Percentiles rank a stretch among this genome's conserved stretches.
phyloP scores from a whole-genome alignment of 2,113 vertebrate species.

The Trachemys scripta region DNA sequence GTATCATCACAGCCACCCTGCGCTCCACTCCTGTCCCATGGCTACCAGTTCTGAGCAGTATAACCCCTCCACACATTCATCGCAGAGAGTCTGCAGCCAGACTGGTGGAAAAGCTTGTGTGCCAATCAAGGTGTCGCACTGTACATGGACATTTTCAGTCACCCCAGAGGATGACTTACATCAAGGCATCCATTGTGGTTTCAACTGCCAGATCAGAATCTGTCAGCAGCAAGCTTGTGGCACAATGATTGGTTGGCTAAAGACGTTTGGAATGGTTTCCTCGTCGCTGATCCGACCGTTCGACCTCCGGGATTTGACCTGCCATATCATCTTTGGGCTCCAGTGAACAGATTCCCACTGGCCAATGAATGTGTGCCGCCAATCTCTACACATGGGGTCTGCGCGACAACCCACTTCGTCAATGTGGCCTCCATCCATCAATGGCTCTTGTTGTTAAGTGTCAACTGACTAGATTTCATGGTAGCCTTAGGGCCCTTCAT shows the following conservation, averaged over 20 bases:
- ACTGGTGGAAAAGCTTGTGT: not conserved
- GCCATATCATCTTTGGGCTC: not conserved
- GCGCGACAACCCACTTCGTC: too few species aligned
- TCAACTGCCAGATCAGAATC: not conserved
- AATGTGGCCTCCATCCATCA: too few species aligned
- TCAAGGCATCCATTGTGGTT: not conserved
- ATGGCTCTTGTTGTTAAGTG: too few species aligned
- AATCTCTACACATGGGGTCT: too few species aligned
- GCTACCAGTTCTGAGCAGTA: not conserved
- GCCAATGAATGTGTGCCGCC: not conserved
- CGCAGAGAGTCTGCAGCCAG: not conserved
- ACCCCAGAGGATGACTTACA: not conserved
- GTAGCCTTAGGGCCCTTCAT: too few species aligned
- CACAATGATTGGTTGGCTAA: not conserved
- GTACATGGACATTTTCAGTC: not conserved
- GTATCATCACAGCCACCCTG: not conserved
- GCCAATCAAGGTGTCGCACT: not conserved
- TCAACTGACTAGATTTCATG: too few species aligned
- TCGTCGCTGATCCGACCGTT: not conserved
- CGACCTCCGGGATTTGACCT: not conserved
- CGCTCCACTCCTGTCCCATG: too few species aligned
- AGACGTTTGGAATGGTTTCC: not conserved
- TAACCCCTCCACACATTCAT: not conserved
- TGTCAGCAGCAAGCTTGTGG: not conserved
- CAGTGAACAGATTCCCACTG: not conserved